These are phyloP conservation scores for Gymnogyps californianus DNA, from an alignment of 2,113 vertebrate genomes.

Conservation along the genomic window DNA sequence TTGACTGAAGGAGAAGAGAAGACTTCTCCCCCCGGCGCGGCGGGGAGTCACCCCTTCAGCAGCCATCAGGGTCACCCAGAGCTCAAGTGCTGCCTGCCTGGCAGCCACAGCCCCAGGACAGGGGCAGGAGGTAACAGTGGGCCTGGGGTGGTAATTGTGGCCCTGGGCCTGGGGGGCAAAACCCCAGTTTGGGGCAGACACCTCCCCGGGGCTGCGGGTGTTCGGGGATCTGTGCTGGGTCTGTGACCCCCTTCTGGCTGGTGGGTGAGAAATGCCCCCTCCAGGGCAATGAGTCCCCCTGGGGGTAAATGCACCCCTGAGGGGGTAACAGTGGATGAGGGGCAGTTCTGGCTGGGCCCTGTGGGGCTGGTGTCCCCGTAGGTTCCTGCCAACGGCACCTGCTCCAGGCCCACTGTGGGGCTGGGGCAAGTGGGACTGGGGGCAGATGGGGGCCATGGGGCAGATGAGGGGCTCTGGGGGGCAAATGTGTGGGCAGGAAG, in stretches of 20 bases:
- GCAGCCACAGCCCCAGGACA: neutral
- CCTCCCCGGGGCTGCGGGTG: neutral
- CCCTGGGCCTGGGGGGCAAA: too few relatives aligned
- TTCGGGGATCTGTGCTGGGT: neutral
- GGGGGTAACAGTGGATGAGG: too few relatives aligned
- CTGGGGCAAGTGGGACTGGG: too few relatives aligned
- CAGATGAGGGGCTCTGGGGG: neutral
- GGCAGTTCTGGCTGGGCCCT: neutral
- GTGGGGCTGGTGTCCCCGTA: neutral
- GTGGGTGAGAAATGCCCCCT: neutral
- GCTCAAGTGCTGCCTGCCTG: neutral
- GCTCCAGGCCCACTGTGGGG: too few relatives aligned
- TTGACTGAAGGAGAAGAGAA: neutral
- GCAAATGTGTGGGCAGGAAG: neutral
- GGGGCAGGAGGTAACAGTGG: neutral
- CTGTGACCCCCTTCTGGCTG: neutral
- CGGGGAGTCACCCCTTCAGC: neutral
- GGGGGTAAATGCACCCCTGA: neutral
- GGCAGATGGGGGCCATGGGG: neutral
- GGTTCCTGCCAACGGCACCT: too few relatives aligned
- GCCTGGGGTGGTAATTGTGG: neutral
- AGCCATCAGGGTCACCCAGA: neutral
- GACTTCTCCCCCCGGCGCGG: neutral
- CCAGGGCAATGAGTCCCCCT: neutral
- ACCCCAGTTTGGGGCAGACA: neutral